These are phyloP conservation scores for Argya squamiceps DNA, from an alignment of 2,797 vertebrate species.

Conservation along the genomic window DNA sequence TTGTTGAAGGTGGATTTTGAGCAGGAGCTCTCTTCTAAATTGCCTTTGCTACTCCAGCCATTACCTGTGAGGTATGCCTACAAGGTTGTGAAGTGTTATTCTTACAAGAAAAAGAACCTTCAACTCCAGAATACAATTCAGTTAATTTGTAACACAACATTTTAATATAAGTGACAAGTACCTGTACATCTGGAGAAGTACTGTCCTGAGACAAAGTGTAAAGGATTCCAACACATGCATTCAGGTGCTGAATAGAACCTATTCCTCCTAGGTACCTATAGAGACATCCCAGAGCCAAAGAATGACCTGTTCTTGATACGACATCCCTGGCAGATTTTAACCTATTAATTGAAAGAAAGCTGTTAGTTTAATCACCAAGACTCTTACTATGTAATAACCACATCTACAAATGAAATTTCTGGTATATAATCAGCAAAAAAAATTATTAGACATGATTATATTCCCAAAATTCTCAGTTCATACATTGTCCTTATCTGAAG, in stretches of 20 bases:
- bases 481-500: not conserved
- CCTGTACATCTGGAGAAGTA: conserved; percentile 94
- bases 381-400: not conserved
- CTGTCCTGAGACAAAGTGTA: conserved; percentile 92
- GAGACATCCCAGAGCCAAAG: conserved; percentile 87
- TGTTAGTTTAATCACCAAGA: not conserved
- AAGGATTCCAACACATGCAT: conserved; percentile 88
- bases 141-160: not conserved
- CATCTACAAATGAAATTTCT: not conserved
- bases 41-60: not conserved
- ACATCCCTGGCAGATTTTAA: conserved; percentile 88
- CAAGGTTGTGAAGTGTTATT: not conserved
- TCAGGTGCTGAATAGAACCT: conserved; percentile 85
- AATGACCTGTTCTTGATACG: conserved; percentile 87
- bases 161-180: conserved; percentile 49
- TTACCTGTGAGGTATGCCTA: not conserved
- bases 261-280: conserved; percentile 88
- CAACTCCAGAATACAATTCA: not conserved
- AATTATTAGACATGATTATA: not conserved
- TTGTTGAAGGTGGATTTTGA: not conserved
- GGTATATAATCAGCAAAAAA: not conserved
- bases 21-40: not conserved
- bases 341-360: conserved; percentile 74
- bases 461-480: not conserved
- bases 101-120: not conserved